Conservation (phyloP, 2,888 invertebrate genomes). For the Fissipunctia ypsillon region DNA sequence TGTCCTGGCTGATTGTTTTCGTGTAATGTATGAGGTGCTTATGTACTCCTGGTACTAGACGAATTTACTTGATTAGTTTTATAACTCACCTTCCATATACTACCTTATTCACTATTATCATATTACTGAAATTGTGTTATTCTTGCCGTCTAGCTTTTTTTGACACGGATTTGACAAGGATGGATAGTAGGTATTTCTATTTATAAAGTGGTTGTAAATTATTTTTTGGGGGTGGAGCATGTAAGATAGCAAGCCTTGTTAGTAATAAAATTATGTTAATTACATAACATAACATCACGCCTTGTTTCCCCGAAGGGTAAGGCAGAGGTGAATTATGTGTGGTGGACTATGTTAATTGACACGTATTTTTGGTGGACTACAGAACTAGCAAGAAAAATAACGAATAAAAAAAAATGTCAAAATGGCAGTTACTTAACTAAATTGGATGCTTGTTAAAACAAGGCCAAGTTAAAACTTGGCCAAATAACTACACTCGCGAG, state of each 20-base stretch:
- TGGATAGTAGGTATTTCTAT: conserved; percentile 7
- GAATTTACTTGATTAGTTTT: conserved; percentile 33
- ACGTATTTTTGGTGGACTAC: too few species aligned
- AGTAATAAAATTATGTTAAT: background rate
- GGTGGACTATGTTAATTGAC: too few species aligned
- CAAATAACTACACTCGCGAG: too few species aligned
- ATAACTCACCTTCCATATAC: conserved; percentile 5
- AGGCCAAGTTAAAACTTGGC: too few species aligned
- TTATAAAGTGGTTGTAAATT: background rate
- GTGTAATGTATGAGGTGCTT: conserved; percentile 22
- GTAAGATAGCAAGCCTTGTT: background rate
- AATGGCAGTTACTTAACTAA: background rate
- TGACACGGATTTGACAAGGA: conserved; percentile 8
- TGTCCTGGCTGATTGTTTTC: conserved; percentile 40
- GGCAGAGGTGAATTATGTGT: too few species aligned
- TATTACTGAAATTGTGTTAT: conserved; percentile 23
- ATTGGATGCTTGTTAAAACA: too few species aligned
- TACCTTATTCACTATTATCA: conserved; percentile 1
- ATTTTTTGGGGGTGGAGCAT: background rate
- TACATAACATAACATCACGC: too few species aligned
- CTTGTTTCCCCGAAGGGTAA: too few species aligned
- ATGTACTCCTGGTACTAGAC: conserved; percentile 12
- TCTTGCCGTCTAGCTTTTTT: background rate
- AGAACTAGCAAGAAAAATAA: background rate
- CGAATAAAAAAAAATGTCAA: background rate